These are phyloP conservation scores for Platycheirus rosarum DNA, from an alignment of 2,888 invertebrate species.

Conservation along the genomic window DNA sequence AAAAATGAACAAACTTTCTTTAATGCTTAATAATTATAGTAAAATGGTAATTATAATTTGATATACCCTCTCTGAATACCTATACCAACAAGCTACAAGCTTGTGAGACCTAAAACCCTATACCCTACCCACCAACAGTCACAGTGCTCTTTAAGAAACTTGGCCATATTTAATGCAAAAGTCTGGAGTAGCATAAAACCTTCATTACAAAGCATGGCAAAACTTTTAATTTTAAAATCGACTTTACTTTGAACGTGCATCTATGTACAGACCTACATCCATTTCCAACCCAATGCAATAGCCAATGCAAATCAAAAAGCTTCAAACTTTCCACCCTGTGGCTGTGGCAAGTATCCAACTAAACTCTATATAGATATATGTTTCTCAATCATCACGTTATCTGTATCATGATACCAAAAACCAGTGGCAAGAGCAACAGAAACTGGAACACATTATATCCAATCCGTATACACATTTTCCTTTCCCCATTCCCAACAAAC, in stretches of 20 bases:
- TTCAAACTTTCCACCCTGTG: conserved; percentile 10
- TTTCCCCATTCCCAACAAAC: conserved; percentile 55
- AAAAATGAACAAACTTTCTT: too few species aligned
- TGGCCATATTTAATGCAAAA: neutral
- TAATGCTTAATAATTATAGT: too few species aligned
- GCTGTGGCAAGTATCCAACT: neutral
- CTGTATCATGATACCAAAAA: conserved; percentile 52
- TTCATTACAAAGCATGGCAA: conserved; percentile 6
- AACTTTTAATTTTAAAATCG: conserved; percentile 63
- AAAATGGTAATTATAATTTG: too few species aligned
- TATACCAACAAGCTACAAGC: too few species aligned
- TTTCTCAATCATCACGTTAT: conserved; percentile 61
- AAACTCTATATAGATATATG: conserved; percentile 16
- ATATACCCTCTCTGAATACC: too few species aligned
- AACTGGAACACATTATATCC: conserved; percentile 54
- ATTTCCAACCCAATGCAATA: neutral
- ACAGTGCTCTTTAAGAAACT: neutral
- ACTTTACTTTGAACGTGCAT: conserved; percentile 34
- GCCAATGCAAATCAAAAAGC: neutral
- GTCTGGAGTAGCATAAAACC: neutral
- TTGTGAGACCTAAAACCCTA: too few species aligned
- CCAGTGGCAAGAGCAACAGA: conserved; percentile 30
- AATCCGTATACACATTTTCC: conserved; percentile 7
- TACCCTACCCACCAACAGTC: neutral
- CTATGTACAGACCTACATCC: conserved; percentile 6